Base-by-base conservation (phyloP, 2,888 invertebrate species). In the Smittia aterrima region DNA sequence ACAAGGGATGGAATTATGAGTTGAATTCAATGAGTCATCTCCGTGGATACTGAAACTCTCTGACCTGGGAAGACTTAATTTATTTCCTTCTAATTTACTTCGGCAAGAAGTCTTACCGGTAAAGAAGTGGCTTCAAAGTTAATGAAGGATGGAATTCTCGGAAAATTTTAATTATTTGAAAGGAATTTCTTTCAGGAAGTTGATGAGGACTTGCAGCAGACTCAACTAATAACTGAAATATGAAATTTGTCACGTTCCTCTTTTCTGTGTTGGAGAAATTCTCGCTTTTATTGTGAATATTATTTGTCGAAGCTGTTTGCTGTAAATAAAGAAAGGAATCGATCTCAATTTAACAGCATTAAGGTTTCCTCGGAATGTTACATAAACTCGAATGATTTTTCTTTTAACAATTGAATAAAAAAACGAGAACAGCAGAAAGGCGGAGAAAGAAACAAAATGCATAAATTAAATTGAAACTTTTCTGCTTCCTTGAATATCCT, bases 261-360 rank as follows among this genome's bases (percentile, higher is more conserved):
- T 58, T 18, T n/a, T n/a, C 13, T 47, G 7, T 18, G 58, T 20
- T 22, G 16, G 9, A 18, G 58, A 58, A 58, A 6, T 47, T 47
- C 47, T 47, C 32, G 32, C 32, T 32, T 32, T 32, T 32, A n/a
- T 11, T 47, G 47, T 47, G 16, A 47, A 47, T 47, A 47, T 47
- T 58, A 58, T 58, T 58, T 58, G 58, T 58, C 58, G 58, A 13
- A 13, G 58, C n/a, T 58, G 58, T 58, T 58, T 18, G 58, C 4
- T 58, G 58, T 58, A 58, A 58, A 58, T 58, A 58, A 58, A 58
- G 58, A 58, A 58, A 20, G 7, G 58, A 58, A 58, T 58, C 58
- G 58, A 58, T 58, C 47, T 7, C 58, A 58, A 58, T 58, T 47
- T 47, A 47, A 47, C 58, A 58, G 22, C 58, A 58, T 58, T 47